Evolutionary conservation across 2,113 vertebrate species (phyloP).

Genomic region (Cynoglossus semilaevis): DNA sequence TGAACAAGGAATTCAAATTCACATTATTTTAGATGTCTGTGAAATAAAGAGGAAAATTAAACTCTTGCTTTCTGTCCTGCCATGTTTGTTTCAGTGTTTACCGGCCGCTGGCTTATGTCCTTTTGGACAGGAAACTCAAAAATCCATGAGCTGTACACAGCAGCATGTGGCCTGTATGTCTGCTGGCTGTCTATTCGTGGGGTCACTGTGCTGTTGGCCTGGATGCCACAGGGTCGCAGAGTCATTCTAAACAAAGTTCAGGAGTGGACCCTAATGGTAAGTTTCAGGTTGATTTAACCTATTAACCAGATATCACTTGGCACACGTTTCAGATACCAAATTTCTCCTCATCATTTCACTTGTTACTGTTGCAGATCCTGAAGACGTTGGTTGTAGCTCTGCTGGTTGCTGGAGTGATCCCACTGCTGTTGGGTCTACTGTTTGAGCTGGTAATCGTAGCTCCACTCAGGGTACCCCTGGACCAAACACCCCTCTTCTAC

Average conservation of each 20-base stretch:
- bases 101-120: slow-evolving; percentile 97
- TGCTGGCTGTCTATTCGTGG: slow-evolving; percentile 96
- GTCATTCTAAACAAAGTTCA: slow-evolving; percentile 95
- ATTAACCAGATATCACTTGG: no score
- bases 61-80: neutral
- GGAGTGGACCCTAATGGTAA: slow-evolving; percentile 97
- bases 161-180: slow-evolving; percentile 95
- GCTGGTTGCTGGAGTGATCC: slow-evolving; percentile 93
- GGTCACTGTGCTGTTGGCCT: slow-evolving; percentile 89
- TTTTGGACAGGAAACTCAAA: slow-evolving; percentile 98
- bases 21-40: no score
- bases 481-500: slow-evolving; percentile 98
- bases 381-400: slow-evolving; percentile 94
- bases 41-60: neutral
- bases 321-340: neutral
- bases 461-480: slow-evolving; percentile 92
- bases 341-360: neutral
- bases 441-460: slow-evolving; percentile 98
- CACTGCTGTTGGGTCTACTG: slow-evolving; percentile 89
- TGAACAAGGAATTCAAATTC: no score
- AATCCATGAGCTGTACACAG: slow-evolving; percentile 97
- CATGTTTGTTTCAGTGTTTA: slow-evolving; percentile 80
- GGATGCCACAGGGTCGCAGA: slow-evolving; percentile 98
- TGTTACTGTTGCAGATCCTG: slow-evolving; percentile 80
- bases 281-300: neutral